Evolutionary conservation across 2,113 vertebrate genomes (phyloP), one percentile per base, ranked within the genome.

Genomic region (Nymphicus hollandicus): DNA sequence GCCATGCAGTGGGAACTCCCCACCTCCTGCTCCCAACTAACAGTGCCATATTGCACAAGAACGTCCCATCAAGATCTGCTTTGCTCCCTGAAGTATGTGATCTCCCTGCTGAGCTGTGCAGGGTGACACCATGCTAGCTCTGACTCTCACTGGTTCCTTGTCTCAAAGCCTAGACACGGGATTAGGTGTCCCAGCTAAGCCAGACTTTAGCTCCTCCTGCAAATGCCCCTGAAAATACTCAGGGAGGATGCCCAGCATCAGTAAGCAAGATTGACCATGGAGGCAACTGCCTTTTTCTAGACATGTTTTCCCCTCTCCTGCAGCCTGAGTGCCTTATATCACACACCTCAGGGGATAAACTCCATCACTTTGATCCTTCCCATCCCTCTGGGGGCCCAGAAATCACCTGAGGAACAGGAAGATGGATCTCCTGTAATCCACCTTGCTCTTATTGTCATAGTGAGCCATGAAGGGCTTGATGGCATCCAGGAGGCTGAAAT

Each of bases 391-490:
- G 55, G 49, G 11, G 2, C 73, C 72, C 58, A 88, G 44, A 50
- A 63, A n/a, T 95, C 86, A 99, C 99, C 99, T 99, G 95, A 99
- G 98, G 93, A 99, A 99, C 71, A 99, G 97, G 94, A 99, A 99
- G 97, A 99, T 98, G 94, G 98, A 85, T 88, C 97, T 98, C 17
- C 69, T 97, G 84, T 98, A 96, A 96, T 97, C 96, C 1, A 94
- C 96, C 9, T 95, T 96, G 27, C 96, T 61, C 29, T 97, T 66
- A 8, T 94, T 96, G 96, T 97, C 86, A 15, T 94, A 94, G 55
- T 46, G 98, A 91, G 98, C 98, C 98, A 99, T 90, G 93, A 98
- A 98, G 47, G 98, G 98, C 71, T 97, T 98, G 58, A 99, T 98
- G 85, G 98, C 98, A 8, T 99, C 98, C 49, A 99, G 98, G 77